A percentile compares a stretch with the other conserved stretches of the same genome.
Evolutionary conservation across 37 sponge, comb jelly and placozoan genomes (phyloP).

Genomic region (Trichoplax adhaerens): DNA sequence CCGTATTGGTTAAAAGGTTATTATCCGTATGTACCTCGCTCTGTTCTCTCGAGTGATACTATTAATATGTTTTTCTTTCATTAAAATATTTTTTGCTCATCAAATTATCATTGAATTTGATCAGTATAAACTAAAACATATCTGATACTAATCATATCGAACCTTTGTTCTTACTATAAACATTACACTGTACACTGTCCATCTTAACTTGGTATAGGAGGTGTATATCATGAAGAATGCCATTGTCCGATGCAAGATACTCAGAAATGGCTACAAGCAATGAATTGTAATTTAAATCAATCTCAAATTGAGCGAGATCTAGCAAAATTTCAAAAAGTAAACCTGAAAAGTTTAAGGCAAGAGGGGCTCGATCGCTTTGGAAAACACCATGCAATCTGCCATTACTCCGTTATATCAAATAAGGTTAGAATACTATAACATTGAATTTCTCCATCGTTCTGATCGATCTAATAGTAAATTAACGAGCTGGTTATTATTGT

Average conservation of each 20-base stretch:
- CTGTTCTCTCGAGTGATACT: no score
- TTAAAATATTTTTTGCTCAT: no score
- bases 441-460: background rate
- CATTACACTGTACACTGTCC: no score
- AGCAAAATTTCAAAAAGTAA: constrained; percentile 13
- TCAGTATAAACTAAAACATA: no score
- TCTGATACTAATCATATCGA: no score
- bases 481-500: no score
- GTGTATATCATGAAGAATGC: constrained; percentile 48
- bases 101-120: no score
- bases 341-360: background rate
- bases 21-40: no score
- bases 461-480: no score
- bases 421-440: constrained; percentile 55
- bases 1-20: constrained; percentile 28
- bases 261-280: constrained; percentile 33
- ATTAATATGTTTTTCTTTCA: no score
- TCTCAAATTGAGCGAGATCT: constrained; percentile 42
- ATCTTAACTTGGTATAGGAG: background rate
- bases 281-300: constrained; percentile 33
- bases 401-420: constrained; percentile 7
- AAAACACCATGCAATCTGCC: constrained; percentile 17
- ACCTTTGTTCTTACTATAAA: no score
- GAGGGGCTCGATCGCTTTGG: constrained; percentile 29
- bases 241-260: constrained; percentile 32